phyloP scores from a whole-genome alignment of 2,888 invertebrate genomes.

The Trichacis sp. region DNA sequence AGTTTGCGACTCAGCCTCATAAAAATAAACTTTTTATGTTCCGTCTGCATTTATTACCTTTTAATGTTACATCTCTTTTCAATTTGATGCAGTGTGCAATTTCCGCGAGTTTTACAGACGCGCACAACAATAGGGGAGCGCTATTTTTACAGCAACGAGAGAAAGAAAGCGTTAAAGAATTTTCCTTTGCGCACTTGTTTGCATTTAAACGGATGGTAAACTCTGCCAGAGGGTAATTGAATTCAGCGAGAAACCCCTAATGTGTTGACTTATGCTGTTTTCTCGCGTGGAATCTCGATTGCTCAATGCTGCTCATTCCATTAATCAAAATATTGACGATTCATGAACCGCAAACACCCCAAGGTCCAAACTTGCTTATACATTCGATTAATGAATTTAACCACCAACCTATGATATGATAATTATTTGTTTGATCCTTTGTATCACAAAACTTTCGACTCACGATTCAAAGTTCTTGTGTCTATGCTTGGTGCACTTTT shows the following conservation, averaged over 20 bases:
- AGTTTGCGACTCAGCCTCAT: background rate
- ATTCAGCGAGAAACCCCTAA: background rate
- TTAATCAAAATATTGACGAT: background rate
- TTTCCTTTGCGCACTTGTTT: background rate
- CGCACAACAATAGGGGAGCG: too few relatives aligned
- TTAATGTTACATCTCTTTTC: constrained; percentile 13
- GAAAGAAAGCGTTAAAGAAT: background rate
- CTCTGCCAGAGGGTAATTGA: background rate
- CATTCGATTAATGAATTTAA: too few relatives aligned
- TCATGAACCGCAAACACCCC: too few relatives aligned
- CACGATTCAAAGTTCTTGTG: too few relatives aligned
- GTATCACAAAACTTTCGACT: too few relatives aligned
- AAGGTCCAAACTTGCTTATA: too few relatives aligned
- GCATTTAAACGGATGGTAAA: background rate
- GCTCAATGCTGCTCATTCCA: background rate
- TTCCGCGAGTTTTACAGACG: background rate
- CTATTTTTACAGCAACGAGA: too few relatives aligned
- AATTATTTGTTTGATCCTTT: too few relatives aligned
- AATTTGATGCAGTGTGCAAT: background rate
- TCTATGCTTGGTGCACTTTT: too few relatives aligned
- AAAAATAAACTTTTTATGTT: too few relatives aligned
- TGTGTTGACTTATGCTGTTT: background rate
- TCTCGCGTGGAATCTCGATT: background rate
- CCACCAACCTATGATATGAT: too few relatives aligned
- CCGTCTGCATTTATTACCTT: constrained; percentile 17